These are phyloP conservation scores for Neodon shergylaensis DNA, from an alignment of 2,113 vertebrate species.

Conservation along the genomic window DNA sequence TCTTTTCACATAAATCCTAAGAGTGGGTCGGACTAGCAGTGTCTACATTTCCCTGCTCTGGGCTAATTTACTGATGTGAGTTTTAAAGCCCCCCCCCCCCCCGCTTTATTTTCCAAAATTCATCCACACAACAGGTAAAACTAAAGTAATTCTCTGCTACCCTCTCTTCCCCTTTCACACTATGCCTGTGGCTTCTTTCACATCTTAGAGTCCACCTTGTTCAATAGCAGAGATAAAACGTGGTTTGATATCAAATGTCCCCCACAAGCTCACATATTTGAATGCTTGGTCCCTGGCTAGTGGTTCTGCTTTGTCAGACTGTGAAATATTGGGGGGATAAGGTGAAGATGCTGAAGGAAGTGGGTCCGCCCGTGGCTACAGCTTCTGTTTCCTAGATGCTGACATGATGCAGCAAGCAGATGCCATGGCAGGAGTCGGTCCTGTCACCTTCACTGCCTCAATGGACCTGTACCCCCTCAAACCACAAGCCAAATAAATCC, in stretches of 20 bases:
- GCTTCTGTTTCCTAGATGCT: background rate
- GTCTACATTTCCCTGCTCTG: background rate
- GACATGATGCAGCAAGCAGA: background rate
- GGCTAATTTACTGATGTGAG: background rate
- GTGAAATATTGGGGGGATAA: background rate
- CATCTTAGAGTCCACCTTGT: conserved; percentile 23
- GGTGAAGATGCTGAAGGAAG: background rate
- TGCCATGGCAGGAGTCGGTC: background rate
- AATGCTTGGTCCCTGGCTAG: background rate
- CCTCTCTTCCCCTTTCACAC: background rate
- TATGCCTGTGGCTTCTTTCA: conserved; percentile 30
- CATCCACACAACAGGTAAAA: background rate
- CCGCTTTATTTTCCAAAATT: background rate
- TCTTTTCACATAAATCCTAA: conserved; percentile 54
- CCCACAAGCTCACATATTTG: background rate
- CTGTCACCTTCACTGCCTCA: background rate
- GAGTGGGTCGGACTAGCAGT: background rate
- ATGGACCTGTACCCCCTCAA: background rate
- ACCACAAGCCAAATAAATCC: background rate
- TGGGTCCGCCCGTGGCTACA: background rate
- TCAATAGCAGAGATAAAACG: background rate
- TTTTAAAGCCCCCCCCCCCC: background rate
- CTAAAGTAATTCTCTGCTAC: background rate
- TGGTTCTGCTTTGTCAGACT: background rate
- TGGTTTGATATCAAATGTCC: background rate